A percentile compares a stretch with the other conserved stretches of the same genome.
phyloP scores from a whole-genome alignment of 2,797 vertebrate genomes.

The Yasuhikotakia modesta region DNA sequence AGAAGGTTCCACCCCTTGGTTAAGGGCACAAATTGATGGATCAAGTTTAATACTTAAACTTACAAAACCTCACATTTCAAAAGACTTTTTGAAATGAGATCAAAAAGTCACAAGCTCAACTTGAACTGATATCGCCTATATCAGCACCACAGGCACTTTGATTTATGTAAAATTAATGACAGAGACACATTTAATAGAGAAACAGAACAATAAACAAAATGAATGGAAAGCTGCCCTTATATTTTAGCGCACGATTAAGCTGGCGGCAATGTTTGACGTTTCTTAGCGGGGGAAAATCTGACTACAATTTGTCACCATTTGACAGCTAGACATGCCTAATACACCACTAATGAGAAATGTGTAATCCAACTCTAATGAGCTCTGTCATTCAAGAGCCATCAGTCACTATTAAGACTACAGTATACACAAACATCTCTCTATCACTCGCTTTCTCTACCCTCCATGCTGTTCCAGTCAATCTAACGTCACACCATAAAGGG shows the following conservation, averaged over 20 bases:
- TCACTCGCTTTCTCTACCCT: slow-evolving; percentile 2
- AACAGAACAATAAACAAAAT: not conserved
- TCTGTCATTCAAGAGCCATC: slow-evolving; percentile 54
- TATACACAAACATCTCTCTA: slow-evolving; percentile 37
- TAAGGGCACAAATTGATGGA: not conserved
- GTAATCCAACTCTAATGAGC: slow-evolving; percentile 58
- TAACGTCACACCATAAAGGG: slow-evolving; percentile 8
- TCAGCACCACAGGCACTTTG: not conserved
- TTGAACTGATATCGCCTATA: not conserved
- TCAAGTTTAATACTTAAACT: not conserved
- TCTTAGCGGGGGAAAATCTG: slow-evolving; percentile 56
- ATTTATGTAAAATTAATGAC: not conserved
- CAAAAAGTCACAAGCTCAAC: not conserved
- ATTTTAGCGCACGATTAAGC: slow-evolving; percentile 5
- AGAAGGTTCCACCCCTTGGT: not conserved
- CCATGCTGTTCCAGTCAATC: not conserved
- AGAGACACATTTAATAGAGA: not conserved
- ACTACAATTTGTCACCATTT: slow-evolving; percentile 41
- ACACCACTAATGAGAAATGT: slow-evolving; percentile 53
- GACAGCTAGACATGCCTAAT: slow-evolving; percentile 54
- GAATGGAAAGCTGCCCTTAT: not conserved
- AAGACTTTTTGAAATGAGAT: too few species aligned
- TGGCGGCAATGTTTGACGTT: slow-evolving; percentile 10
- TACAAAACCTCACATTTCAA: too few species aligned
- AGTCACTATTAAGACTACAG: slow-evolving; percentile 41